Conservation (phyloP, 2,888 invertebrate species). For the Dione juno region DNA sequence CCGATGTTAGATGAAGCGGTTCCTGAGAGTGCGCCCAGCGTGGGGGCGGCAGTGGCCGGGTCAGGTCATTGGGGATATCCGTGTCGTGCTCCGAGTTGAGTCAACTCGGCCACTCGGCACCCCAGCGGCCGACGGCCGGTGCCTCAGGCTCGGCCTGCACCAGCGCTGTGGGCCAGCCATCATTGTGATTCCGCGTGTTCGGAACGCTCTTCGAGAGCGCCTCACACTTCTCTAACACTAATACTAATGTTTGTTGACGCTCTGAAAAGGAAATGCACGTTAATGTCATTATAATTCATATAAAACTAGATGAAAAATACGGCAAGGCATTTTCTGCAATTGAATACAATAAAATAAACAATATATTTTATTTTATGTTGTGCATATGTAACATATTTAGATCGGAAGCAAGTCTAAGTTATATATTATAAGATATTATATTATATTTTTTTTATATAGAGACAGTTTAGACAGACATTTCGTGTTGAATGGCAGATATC, state of each 20-base stretch:
- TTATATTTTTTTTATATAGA: too few relatives aligned
- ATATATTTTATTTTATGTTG: not conserved
- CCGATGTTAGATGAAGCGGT: constrained; percentile 60
- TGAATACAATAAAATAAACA: not conserved
- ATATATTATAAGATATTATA: too few relatives aligned
- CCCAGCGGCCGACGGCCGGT: constrained; percentile 95
- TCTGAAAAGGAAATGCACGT: constrained; percentile 75
- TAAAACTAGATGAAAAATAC: not conserved
- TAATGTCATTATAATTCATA: not conserved
- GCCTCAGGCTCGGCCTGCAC: constrained; percentile 83
- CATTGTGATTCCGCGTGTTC: constrained; percentile 48
- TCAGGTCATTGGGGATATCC: constrained; percentile 62
- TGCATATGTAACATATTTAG: too few relatives aligned
- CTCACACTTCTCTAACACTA: constrained; percentile 86
- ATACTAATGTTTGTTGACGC: constrained; percentile 88
- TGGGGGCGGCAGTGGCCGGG: constrained; percentile 61
- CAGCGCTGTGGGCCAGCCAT: constrained; percentile 58
- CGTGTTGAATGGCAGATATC: too few relatives aligned
- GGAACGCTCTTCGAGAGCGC: constrained; percentile 83
- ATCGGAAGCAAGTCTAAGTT: too few relatives aligned
- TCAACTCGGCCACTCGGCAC: constrained; percentile 98
- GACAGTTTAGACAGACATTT: too few relatives aligned
- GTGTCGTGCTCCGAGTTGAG: constrained; percentile 86
- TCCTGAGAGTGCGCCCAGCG: constrained; percentile 69
- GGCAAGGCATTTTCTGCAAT: too few relatives aligned